These are phyloP conservation scores for Datnioides undecimradiatus DNA, from an alignment of 2,113 vertebrate genomes.

Conservation along the genomic window DNA sequence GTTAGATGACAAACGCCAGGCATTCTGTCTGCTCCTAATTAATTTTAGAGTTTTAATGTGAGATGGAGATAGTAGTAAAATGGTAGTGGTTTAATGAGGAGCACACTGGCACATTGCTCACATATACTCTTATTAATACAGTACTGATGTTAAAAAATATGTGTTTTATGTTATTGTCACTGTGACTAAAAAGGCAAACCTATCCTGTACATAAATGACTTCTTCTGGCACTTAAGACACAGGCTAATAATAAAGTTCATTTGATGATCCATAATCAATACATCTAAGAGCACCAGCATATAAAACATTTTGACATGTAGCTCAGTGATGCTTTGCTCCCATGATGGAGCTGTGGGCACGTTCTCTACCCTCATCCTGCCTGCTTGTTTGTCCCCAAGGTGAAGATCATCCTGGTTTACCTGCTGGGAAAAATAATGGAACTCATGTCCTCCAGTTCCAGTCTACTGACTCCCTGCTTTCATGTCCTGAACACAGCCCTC, in stretches of 20 bases:
- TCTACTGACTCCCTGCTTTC: constrained; percentile 23
- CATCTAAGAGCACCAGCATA: background rate
- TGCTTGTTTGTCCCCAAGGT: constrained; percentile 18
- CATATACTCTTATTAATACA: background rate
- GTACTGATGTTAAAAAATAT: constrained; percentile 27
- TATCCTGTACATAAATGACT: background rate
- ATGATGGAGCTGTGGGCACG: background rate
- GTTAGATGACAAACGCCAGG: constrained; percentile 58
- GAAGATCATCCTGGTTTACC: constrained; percentile 28
- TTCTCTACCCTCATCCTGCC: background rate
- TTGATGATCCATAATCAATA: background rate
- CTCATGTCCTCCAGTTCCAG: constrained; percentile 33
- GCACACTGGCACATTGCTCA: constrained; percentile 38
- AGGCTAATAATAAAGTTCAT: background rate
- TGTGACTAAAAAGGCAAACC: background rate
- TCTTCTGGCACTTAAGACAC: background rate
- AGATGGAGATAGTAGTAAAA: constrained; percentile 18
- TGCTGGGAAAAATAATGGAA: constrained; percentile 41
- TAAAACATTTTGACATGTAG: background rate
- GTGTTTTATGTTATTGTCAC: constrained; percentile 27
- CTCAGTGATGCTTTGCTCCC: background rate
- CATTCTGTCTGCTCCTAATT: constrained; percentile 55
- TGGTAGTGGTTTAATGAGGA: constrained; percentile 50
- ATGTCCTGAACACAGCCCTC: constrained; percentile 14
- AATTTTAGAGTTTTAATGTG: constrained; percentile 50